Percentiles rank a stretch among this genome's conserved stretches.
Evolutionary conservation across 2,113 vertebrate species (phyloP).

Genomic region (Emydocephalus ijimae): DNA sequence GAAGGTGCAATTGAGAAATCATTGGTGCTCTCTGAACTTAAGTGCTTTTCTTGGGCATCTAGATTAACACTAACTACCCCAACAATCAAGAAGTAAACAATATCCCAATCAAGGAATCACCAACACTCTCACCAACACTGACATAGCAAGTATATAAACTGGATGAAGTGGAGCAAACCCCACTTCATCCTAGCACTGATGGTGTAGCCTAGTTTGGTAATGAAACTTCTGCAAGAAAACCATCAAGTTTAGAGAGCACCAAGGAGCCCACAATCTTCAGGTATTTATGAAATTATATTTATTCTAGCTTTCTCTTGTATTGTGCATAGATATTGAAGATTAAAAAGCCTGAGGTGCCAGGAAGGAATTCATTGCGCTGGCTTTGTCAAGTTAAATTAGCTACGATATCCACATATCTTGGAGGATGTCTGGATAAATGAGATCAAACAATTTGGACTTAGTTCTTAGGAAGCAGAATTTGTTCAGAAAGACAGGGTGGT

Average conservation of each 20-base stretch:
- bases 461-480: not conserved
- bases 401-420: not conserved
- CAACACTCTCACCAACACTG: not conserved
- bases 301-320: not conserved
- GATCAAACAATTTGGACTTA: not conserved
- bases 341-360: not conserved
- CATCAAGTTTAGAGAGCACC: not conserved
- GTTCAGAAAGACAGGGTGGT: not conserved
- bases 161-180: too few relatives aligned
- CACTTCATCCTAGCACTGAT: not conserved
- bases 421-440: not conserved
- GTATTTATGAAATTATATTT: not conserved
- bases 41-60: not conserved
- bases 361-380: not conserved
- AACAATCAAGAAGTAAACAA: not conserved
- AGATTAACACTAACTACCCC: not conserved
- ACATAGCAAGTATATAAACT: not conserved
- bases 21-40: not conserved
- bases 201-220: not conserved
- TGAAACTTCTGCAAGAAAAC: not conserved
- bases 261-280: not conserved
- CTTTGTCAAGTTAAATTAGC: not conserved
- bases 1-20: not conserved
- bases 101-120: not conserved
- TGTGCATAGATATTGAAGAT: not conserved